phyloP scores from a whole-genome alignment of 2,888 invertebrate species.

The Rotaria magnacalcarata region DNA sequence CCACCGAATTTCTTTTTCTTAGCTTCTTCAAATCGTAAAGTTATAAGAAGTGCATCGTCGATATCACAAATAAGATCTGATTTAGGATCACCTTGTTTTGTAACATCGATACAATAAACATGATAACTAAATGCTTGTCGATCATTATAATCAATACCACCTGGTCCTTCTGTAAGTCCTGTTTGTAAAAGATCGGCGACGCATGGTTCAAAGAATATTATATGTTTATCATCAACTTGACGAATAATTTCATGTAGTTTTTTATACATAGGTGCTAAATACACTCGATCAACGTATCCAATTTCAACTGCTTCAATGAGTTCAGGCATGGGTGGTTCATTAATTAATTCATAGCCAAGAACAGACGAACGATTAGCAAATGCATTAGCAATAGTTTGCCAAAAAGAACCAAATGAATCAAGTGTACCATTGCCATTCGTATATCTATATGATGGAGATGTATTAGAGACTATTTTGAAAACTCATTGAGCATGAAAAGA shows the following conservation, averaged over 20 bases:
- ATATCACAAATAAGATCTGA: constrained; percentile 2
- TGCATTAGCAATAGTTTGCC: constrained; percentile 48
- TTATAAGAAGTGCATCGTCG: not conserved
- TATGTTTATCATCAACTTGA: constrained; percentile 28
- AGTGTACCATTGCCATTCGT: not conserved
- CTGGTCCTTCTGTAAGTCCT: constrained; percentile 2
- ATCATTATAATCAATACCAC: not conserved
- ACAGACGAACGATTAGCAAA: constrained; percentile 48
- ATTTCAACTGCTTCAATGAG: not conserved
- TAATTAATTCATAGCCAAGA: constrained; percentile 52
- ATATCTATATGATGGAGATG: not conserved
- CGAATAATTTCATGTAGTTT: constrained; percentile 13
- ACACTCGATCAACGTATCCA: not conserved
- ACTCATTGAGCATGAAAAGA: too few species aligned
- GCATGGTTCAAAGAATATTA: constrained; percentile 8
- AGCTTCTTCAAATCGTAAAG: not conserved
- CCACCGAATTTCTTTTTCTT: not conserved
- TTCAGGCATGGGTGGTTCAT: constrained; percentile 49
- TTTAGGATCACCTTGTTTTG: constrained; percentile 26
- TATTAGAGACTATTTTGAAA: too few species aligned
- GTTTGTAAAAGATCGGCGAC: not conserved
- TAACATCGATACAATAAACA: constrained; percentile 31
- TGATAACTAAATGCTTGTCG: constrained; percentile 36
- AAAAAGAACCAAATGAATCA: constrained; percentile 48
- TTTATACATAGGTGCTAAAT: constrained; percentile 15